Evolutionary conservation across 2,113 vertebrate species (phyloP).

Genomic region (Sula dactylatra): DNA sequence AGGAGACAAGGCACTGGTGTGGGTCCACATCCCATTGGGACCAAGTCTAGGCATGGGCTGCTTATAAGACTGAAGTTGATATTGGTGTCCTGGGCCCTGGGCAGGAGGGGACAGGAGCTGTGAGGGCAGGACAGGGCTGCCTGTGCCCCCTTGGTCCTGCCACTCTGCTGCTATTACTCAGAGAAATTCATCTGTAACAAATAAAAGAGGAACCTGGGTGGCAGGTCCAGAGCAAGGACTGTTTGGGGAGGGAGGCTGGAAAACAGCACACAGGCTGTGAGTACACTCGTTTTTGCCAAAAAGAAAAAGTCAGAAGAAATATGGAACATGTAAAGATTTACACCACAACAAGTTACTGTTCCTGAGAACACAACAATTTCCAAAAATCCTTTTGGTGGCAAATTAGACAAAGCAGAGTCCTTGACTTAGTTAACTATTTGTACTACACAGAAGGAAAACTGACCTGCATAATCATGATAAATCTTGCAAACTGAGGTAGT

Average conservation of each 20-base stretch:
- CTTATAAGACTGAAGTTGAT: not conserved
- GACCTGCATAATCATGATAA: not conserved
- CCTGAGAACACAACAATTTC: not conserved
- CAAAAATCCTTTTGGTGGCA: not conserved
- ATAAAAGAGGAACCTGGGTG: not conserved
- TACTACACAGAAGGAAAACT: not conserved
- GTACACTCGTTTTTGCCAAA: not conserved
- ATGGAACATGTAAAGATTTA: not conserved
- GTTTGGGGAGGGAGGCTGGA: not conserved
- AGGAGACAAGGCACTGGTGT: fast-evolving
- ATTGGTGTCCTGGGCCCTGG: not conserved
- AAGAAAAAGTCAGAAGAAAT: not conserved
- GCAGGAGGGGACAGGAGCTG: fast-evolving
- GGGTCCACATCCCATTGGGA: too few relatives aligned
- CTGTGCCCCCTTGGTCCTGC: not conserved
- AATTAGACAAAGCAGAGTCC: not conserved
- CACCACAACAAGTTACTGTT: not conserved
- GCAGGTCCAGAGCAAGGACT: not conserved
- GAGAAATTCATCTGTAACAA: not conserved
- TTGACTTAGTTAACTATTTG: not conserved
- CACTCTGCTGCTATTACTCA: not conserved
- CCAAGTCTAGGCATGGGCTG: not conserved
- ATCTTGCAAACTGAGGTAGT: not conserved
- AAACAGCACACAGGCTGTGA: not conserved
- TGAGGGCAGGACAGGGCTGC: not conserved